A percentile compares a stretch with the other conserved stretches of the same genome.
phyloP scores from a whole-genome alignment of 2,888 invertebrate species.

The Cheilosia grossa region DNA sequence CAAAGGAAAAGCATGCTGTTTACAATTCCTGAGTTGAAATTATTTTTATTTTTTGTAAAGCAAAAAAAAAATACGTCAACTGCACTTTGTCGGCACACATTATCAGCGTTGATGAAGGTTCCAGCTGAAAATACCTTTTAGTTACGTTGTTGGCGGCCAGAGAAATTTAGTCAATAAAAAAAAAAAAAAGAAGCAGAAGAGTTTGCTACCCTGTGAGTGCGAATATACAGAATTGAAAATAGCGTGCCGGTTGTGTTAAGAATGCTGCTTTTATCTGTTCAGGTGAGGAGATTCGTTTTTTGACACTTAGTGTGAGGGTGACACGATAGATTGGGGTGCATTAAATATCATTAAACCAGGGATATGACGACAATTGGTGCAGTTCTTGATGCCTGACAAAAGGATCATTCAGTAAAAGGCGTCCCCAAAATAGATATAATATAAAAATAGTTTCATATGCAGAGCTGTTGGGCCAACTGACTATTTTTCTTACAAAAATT shows the following conservation, averaged over 20 bases:
- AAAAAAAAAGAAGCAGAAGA: neutral
- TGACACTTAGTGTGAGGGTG: neutral
- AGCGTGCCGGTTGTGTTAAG: constrained; percentile 9
- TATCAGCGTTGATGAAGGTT: constrained; percentile 6
- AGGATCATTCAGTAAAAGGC: no score
- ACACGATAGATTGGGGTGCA: neutral
- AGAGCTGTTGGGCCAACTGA: no score
- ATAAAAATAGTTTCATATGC: no score
- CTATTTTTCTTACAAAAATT: no score
- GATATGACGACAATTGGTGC: neutral
- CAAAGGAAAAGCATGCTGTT: constrained; percentile 3
- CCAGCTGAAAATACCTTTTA: constrained; percentile 13
- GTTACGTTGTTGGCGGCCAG: constrained; percentile 7
- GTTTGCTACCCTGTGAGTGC: neutral
- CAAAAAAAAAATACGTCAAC: constrained; percentile 19
- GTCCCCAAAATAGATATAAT: no score
- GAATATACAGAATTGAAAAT: neutral
- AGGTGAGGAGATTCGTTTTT: neutral
- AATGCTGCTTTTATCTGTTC: neutral
- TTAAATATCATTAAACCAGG: neutral
- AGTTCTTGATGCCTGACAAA: no score
- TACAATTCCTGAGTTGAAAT: neutral
- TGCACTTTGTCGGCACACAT: constrained; percentile 27
- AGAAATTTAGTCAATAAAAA: neutral
- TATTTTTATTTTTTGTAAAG: neutral